phyloP scores from a whole-genome alignment of 2,888 invertebrate species.

The Chrysolina americana region DNA sequence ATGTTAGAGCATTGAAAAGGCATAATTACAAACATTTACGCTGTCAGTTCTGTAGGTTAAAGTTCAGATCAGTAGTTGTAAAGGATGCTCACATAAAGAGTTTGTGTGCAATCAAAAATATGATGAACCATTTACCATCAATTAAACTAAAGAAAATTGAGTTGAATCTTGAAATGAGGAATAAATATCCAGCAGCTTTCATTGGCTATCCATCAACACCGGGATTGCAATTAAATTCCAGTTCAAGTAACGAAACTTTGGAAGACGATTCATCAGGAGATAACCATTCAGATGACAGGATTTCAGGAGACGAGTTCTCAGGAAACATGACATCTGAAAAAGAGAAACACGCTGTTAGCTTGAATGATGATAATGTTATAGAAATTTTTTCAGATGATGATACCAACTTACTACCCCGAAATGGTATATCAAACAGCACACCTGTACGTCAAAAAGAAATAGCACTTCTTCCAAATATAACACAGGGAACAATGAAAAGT shows the following conservation, averaged over 20 bases:
- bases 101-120: constrained; percentile 51
- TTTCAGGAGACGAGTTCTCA: not conserved
- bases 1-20: constrained; percentile 44
- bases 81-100: constrained; percentile 51
- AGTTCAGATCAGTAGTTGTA: constrained; percentile 47
- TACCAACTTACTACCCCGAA: not conserved
- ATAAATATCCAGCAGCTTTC: constrained; percentile 50
- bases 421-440: not conserved
- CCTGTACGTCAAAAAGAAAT: no score
- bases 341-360: no score
- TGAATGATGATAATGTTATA: constrained; percentile 1
- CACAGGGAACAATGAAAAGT: not conserved
- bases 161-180: constrained; percentile 41
- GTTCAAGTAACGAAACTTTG: not conserved
- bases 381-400: constrained; percentile 49
- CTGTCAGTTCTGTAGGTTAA: constrained; percentile 56
- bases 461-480: not conserved
- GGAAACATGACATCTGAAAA: no score
- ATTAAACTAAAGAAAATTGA: constrained; percentile 52
- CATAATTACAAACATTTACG: constrained; percentile 53
- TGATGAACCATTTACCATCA: constrained; percentile 46
- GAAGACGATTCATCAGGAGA: no score
- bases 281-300: not conserved
- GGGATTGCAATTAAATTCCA: not conserved
- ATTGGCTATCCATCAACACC: constrained; percentile 4